phyloP scores from a whole-genome alignment of 2,888 invertebrate genomes.

The Meiosimyza platycephala region DNA sequence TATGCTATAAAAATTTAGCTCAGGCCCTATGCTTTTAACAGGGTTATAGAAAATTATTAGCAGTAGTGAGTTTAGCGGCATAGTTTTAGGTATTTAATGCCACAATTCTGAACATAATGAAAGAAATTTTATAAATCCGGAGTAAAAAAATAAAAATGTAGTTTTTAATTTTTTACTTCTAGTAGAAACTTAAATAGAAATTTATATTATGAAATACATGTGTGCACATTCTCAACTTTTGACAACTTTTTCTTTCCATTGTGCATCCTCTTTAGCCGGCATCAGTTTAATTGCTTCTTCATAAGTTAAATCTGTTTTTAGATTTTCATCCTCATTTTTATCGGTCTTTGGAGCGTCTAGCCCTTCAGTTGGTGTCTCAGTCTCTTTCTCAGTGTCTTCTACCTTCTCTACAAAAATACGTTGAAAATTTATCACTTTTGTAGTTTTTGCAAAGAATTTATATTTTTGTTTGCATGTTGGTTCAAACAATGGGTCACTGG shows the following conservation, averaged over 20 bases:
- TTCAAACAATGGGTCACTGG: constrained; percentile 71
- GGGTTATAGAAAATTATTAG: no score
- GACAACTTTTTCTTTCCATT: constrained; percentile 40
- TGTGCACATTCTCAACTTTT: constrained; percentile 3
- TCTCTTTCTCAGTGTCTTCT: constrained; percentile 39
- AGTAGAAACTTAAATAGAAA: no score
- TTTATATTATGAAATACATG: background rate
- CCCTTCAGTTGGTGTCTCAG: constrained; percentile 34
- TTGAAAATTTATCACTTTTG: constrained; percentile 76
- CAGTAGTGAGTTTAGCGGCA: no score
- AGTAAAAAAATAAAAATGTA: no score
- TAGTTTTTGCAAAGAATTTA: constrained; percentile 74
- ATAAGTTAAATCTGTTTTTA: constrained; percentile 57
- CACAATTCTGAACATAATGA: no score
- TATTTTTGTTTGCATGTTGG: constrained; percentile 70
- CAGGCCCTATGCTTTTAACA: no score
- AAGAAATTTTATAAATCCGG: no score
- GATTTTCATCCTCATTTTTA: constrained; percentile 34
- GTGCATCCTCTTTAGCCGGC: constrained; percentile 42
- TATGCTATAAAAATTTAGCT: no score
- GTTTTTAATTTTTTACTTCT: no score
- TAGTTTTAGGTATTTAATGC: no score
- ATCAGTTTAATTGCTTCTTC: constrained; percentile 62
- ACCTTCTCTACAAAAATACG: constrained; percentile 72
- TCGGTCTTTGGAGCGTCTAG: constrained; percentile 17